Percentiles rank a stretch among this genome's conserved stretches.
These are phyloP conservation scores for Sigmodon hispidus DNA, from an alignment of 2,113 vertebrate species.

Conservation along the genomic window DNA sequence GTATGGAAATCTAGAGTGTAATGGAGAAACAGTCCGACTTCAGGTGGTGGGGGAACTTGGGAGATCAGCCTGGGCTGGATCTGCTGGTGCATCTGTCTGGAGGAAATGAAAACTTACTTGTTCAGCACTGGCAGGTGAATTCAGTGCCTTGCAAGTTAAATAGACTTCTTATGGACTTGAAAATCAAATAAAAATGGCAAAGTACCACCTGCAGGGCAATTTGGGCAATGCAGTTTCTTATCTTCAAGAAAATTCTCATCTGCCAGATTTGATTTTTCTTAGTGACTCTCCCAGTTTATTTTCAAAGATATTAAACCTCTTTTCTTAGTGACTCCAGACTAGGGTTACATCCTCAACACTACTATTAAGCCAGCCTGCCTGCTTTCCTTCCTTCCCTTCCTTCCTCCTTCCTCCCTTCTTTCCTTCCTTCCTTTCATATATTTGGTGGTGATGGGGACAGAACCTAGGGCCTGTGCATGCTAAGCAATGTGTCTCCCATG, in stretches of 20 bases:
- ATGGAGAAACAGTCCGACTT: not conserved
- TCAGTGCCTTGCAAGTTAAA: not conserved
- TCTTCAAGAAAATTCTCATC: not conserved
- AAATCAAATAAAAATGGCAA: not conserved
- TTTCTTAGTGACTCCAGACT: conserved; percentile 33
- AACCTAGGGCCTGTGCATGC: not conserved
- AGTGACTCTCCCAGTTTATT: not conserved
- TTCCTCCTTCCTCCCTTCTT: not conserved
- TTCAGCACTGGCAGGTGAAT: not conserved
- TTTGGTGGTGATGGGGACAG: not conserved
- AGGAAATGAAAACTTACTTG: not conserved
- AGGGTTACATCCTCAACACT: not conserved
- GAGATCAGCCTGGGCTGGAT: not conserved
- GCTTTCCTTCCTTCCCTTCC: fast-evolving
- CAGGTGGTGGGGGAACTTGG: not conserved
- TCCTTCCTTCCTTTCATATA: not conserved
- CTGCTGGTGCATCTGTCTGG: not conserved
- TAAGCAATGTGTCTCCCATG: not conserved
- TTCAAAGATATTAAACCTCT: not conserved
- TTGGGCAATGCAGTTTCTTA: not conserved
- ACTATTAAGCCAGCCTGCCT: not conserved
- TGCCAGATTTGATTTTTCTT: not conserved
- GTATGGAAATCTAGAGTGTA: not conserved
- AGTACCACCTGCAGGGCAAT: not conserved
- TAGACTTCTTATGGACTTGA: not conserved